phyloP scores from a whole-genome alignment of 2,888 invertebrate species.

The Tanypteryx hageni region DNA sequence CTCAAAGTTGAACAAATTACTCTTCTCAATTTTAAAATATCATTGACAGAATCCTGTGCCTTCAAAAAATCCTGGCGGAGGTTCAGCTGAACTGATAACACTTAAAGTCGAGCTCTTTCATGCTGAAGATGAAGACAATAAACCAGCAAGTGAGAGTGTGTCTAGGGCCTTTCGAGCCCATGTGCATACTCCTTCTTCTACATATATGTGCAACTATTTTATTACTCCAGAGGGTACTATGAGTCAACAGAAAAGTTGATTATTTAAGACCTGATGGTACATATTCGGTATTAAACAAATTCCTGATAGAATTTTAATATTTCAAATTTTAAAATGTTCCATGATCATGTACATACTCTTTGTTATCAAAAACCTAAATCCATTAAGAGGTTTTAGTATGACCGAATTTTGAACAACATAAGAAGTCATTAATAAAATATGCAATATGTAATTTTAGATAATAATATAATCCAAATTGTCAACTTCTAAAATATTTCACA shows the following conservation, averaged over 20 bases:
- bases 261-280: not conserved
- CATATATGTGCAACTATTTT: constrained; percentile 10
- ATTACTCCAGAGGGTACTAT: constrained; percentile 22
- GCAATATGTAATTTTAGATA: too few species aligned
- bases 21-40: not conserved
- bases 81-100: not conserved
- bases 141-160: not conserved
- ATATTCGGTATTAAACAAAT: too few species aligned
- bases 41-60: not conserved
- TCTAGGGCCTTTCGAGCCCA: not conserved
- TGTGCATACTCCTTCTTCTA: not conserved
- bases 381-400: too few species aligned
- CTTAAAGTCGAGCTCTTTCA: not conserved
- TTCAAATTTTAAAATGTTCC: too few species aligned
- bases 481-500: too few species aligned
- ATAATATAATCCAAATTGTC: too few species aligned
- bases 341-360: too few species aligned
- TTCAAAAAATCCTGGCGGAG: not conserved
- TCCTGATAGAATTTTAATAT: too few species aligned
- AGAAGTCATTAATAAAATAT: too few species aligned
- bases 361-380: too few species aligned
- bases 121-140: not conserved
- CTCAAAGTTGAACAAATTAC: not conserved
- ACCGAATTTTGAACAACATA: too few species aligned
- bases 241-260: not conserved